A percentile compares a stretch with the other conserved stretches of the same genome.
These are phyloP conservation scores for Notodonta ziczac DNA, from an alignment of 2,888 invertebrate species.

Conservation along the genomic window DNA sequence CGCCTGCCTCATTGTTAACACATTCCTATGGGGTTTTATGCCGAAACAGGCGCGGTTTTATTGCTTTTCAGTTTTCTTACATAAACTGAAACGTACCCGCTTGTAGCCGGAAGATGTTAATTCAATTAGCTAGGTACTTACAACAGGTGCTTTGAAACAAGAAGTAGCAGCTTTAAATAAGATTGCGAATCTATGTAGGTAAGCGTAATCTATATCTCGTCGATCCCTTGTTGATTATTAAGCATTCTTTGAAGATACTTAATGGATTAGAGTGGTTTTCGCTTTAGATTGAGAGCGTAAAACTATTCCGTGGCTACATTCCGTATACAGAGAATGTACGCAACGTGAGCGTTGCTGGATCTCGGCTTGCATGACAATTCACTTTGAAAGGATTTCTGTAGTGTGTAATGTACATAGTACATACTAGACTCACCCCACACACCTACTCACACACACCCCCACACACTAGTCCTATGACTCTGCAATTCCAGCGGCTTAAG, in stretches of 20 bases:
- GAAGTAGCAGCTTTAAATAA: not conserved
- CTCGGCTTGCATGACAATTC: slow-evolving; percentile 43
- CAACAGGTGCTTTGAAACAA: slow-evolving; percentile 10
- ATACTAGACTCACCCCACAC: slow-evolving; percentile 21
- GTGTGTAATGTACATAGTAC: slow-evolving; percentile 19
- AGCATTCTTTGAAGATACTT: slow-evolving; percentile 2
- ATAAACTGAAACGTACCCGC: slow-evolving; percentile 22
- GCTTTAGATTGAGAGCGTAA: too few species aligned
- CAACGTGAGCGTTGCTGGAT: slow-evolving; percentile 28
- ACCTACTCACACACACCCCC: slow-evolving; percentile 11
- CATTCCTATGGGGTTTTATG: slow-evolving; percentile 58
- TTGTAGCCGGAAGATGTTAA: slow-evolving; percentile 13
- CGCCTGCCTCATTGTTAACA: slow-evolving; percentile 49
- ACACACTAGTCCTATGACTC: slow-evolving; percentile 11
- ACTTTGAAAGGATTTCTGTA: slow-evolving; percentile 43
- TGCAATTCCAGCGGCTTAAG: slow-evolving; percentile 28
- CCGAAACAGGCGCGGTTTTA: slow-evolving; percentile 39
- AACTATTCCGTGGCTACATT: slow-evolving; percentile 8
- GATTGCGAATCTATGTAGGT: not conserved
- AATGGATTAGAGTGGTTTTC: not conserved
- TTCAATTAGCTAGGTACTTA: slow-evolving; percentile 17
- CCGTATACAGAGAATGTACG: slow-evolving; percentile 15
- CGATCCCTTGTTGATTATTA: not conserved
- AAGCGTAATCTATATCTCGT: not conserved
- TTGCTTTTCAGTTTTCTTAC: slow-evolving; percentile 42